Evolutionary conservation across 2,888 invertebrate species (phyloP).

Genomic region (Cantharis nigra): DNA sequence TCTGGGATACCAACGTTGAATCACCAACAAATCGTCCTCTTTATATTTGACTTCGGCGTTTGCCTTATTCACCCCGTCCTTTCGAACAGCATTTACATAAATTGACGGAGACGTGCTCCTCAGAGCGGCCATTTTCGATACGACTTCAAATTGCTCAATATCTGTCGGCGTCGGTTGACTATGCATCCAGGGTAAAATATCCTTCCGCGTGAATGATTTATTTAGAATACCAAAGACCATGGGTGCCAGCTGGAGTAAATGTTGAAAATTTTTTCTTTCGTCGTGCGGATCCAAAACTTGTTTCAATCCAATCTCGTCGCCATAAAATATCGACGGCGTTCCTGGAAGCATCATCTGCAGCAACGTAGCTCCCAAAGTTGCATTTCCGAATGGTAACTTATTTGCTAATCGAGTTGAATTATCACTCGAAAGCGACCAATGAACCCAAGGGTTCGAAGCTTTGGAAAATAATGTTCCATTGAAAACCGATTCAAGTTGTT

Average conservation of each 20-base stretch:
- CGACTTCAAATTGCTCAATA: constrained; percentile 60
- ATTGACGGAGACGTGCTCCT: constrained; percentile 71
- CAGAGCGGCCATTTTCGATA: constrained; percentile 65
- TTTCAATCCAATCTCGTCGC: constrained; percentile 82
- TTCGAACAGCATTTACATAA: constrained; percentile 72
- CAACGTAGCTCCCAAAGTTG: constrained; percentile 70
- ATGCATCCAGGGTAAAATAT: constrained; percentile 69
- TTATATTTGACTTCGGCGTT: constrained; percentile 72
- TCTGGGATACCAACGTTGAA: constrained; percentile 80
- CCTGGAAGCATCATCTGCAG: constrained; percentile 85
- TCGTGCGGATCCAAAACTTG: constrained; percentile 62
- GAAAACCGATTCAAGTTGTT: constrained; percentile 63
- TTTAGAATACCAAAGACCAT: constrained; percentile 66
- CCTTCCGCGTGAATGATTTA: constrained; percentile 57
- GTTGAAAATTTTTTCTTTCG: constrained; percentile 63
- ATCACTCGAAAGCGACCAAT: constrained; percentile 76
- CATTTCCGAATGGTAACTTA: constrained; percentile 61
- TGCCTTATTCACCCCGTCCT: constrained; percentile 64
- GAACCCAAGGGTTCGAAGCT: constrained; percentile 72
- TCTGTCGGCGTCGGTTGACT: constrained; percentile 58
- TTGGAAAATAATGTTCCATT: constrained; percentile 65
- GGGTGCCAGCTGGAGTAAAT: constrained; percentile 70
- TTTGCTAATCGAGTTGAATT: constrained; percentile 66
- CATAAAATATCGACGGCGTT: constrained; percentile 86
- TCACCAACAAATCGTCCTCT: constrained; percentile 66